A percentile compares a stretch with the other conserved stretches of the same genome.
Conservation (phyloP, 2,113 vertebrate species). For the Paratilapia polleni region DNA sequence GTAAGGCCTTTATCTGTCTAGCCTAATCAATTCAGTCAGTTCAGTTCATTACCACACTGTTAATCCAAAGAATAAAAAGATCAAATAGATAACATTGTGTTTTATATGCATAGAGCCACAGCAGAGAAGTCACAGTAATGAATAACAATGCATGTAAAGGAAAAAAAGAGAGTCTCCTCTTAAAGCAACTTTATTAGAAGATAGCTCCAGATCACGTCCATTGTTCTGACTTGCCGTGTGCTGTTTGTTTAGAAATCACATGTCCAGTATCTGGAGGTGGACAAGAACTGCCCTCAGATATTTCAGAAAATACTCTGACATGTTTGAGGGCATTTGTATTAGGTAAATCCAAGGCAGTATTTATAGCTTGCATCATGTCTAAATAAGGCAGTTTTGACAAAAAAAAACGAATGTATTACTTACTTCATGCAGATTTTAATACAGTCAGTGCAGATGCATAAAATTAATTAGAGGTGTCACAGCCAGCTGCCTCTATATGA, state of each 20-base stretch:
- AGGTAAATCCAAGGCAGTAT: too few relatives aligned
- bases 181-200: neutral
- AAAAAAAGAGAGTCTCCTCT: neutral
- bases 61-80: neutral
- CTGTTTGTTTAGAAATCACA: neutral
- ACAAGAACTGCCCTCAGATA: neutral
- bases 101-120: conserved; percentile 9
- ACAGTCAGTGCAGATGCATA: neutral
- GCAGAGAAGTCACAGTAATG: neutral
- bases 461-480: neutral
- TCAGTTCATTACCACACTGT: neutral
- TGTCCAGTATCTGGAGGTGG: neutral
- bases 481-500: neutral
- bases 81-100: neutral
- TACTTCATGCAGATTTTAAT: neutral
- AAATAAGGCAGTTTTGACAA: neutral
- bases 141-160: neutral
- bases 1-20: neutral
- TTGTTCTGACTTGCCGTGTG: neutral
- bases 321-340: neutral
- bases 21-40: neutral
- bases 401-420: neutral
- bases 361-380: too few relatives aligned
- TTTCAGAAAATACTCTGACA: too few relatives aligned
- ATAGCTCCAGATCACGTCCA: neutral